A percentile compares a stretch with the other conserved stretches of the same genome.
phyloP scores from a whole-genome alignment of 2,797 vertebrate species.

The Rhyacichthys aspro region DNA sequence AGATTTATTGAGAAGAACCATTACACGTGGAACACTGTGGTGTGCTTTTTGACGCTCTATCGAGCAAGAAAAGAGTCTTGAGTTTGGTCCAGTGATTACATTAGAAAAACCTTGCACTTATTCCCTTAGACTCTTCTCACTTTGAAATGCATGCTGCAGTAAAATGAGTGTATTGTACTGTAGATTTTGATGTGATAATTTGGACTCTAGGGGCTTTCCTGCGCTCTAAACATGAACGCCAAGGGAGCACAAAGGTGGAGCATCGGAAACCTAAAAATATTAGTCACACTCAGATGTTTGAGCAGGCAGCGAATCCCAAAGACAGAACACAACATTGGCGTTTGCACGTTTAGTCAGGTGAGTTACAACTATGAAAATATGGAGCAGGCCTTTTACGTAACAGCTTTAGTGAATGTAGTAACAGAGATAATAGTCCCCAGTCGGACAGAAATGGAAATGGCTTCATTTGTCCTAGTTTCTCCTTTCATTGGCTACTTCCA shows the following conservation, averaged over 20 bases:
- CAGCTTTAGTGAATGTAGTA: neutral
- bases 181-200: conserved; percentile 25
- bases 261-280: conserved; percentile 69
- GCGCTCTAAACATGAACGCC: conserved; percentile 48
- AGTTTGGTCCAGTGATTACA: neutral
- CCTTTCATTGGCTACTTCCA: neutral
- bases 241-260: conserved; percentile 63
- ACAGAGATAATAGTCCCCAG: neutral
- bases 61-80: neutral
- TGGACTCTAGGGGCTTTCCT: conserved; percentile 42
- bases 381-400: neutral
- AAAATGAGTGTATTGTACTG: neutral
- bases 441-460: neutral
- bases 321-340: conserved; percentile 22
- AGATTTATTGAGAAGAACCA: neutral
- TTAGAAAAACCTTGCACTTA: too few species aligned
- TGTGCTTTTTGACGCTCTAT: neutral
- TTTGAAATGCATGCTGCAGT: neutral
- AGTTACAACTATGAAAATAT: conserved; percentile 2
- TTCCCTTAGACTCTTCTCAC: too few species aligned
- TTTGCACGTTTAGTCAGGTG: conserved; percentile 6
- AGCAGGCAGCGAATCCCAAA: conserved; percentile 23
- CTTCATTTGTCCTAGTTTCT: neutral
- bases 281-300: conserved; percentile 52
- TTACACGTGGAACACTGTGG: neutral